Base-by-base conservation (phyloP, 2,888 invertebrate species). In the Proisotoma minuta region DNA sequence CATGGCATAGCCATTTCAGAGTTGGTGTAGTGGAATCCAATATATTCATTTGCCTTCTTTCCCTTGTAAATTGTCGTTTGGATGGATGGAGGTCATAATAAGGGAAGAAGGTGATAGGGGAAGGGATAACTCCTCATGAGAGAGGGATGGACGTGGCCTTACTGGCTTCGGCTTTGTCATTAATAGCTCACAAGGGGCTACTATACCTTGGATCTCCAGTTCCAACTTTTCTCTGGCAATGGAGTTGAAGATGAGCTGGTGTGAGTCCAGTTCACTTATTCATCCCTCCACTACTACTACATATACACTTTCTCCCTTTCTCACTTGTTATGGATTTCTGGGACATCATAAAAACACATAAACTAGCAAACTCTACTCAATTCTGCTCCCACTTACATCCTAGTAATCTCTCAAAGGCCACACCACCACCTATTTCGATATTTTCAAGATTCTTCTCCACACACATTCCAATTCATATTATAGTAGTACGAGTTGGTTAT, bases 151-250 rank as follows among this genome's bases (percentile, higher is more conserved):
- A 26, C 34, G 22, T n/a, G 39, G 39, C 57, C 57, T 49, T 47
- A 20, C 5, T 4, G 15, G 5, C 18, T 15, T 15, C 20, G 15
- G 43, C 65, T 68, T 66, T 63, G 59, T 65, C 70, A 65, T 70
- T 70, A 68, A 70, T 70, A 61, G 70, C 66, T 60, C 70, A 70
- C 70, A 65, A 67, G 70, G 71, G 71, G 69, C 71, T 65, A 71
- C 63, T 71, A 52, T 52, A 52, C 27, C 52, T 28, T 52, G 15
- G 24, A 54, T 20, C 53, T 54, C 53, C 39, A 54, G 34, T 54
- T 43, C 18, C 18, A 43, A 43, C 15, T 15, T 43, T 43, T 26
- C 52, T 39, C 22, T n/a, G 8, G 39, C 39, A 54, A 54, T 54
- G 53, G 52, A 54, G 53, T 39, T 54, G 39, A 54, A 29, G 53